Base-by-base conservation (phyloP, 1,140 invertebrate genomes). In the Ridgeia piscesae region DNA sequence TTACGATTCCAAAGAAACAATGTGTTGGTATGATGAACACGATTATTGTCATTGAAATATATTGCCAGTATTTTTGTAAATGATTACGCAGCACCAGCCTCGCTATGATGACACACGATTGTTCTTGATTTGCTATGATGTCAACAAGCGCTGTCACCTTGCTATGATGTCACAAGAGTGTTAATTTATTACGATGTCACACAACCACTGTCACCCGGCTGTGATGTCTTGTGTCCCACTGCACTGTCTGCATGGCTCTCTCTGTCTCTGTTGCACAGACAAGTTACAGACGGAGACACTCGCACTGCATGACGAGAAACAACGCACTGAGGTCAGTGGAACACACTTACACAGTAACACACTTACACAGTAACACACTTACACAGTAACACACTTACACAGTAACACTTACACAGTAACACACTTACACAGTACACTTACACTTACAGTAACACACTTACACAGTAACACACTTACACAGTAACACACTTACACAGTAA, bases 241-340 rank as follows among this genome's bases (percentile, higher is more conserved):
- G 77, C 34, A 34, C 34, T 35, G 50, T 33, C 27, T 77, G 58
- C 58, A 77, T 77, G 58, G 34, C 90, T 48, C 42, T 34, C 21
- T 34, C 9, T 34, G 27, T n/a, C 77, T 89, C 31, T 34, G 33
- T 17, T 8, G 93, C 93, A 6, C 93, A 96, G 95, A 96, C 94
- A 94, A 94, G 34, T 93, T 96, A 9, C 95, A 95, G 93, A 93
- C 93, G 77, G 95, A 96, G 93, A 94, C 94, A 8, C 91, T 94
- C 50, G 95, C 95, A 42, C 93, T 95, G 89, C 94, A 95, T 58
- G 95, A 95, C 92, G 95, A 95, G 92, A 95, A 94, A 93, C 93
- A 95, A 35, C 94, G 93, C 92, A 94, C 95, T 42, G 95, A 95
- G 94, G 95, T 95, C 93, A 88, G 35, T 35, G 11, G 34, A 50